Percentiles rank a stretch among this genome's conserved stretches.
Evolutionary conservation across 2,113 vertebrate genomes (phyloP).

Genomic region (Rhynchomys soricoides): DNA sequence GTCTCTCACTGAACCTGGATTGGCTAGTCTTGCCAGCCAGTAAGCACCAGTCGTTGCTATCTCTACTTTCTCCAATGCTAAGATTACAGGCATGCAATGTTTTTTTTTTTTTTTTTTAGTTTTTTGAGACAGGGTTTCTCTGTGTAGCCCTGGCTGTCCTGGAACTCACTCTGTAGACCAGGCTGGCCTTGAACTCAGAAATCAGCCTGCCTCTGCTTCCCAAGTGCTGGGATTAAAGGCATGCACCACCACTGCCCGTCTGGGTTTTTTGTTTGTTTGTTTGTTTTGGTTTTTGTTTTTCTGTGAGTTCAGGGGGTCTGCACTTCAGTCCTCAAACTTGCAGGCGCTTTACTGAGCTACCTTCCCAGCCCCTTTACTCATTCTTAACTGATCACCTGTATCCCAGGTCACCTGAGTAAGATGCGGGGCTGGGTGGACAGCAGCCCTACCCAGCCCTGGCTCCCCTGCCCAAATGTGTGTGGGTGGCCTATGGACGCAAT

Average conservation of each 20-base stretch:
- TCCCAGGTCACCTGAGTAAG: background rate
- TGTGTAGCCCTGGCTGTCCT: no score
- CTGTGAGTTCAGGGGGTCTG: background rate
- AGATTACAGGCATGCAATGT: background rate
- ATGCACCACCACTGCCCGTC: no score
- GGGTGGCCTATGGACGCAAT: fast-evolving
- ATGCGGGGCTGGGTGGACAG: background rate
- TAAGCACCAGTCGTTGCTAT: background rate
- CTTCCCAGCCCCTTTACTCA: background rate
- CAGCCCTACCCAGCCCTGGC: background rate
- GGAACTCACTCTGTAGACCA: no score
- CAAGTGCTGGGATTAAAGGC: background rate
- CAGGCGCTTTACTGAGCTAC: background rate
- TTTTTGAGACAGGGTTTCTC: no score
- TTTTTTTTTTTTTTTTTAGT: no score
- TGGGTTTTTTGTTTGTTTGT: no score
- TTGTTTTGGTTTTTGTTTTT: no score
- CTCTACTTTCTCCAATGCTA: background rate
- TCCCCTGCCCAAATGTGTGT: background rate
- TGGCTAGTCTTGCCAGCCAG: background rate
- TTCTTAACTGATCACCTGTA: background rate
- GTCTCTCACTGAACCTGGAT: background rate
- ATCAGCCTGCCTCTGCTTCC: no score
- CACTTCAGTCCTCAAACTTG: background rate
- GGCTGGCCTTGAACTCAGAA: no score